A percentile compares a stretch with the other conserved stretches of the same genome.
These are phyloP conservation scores for Chiridota heheva DNA, from an alignment of 35 echinoderm and acorn worm species.

Conservation along the genomic window DNA sequence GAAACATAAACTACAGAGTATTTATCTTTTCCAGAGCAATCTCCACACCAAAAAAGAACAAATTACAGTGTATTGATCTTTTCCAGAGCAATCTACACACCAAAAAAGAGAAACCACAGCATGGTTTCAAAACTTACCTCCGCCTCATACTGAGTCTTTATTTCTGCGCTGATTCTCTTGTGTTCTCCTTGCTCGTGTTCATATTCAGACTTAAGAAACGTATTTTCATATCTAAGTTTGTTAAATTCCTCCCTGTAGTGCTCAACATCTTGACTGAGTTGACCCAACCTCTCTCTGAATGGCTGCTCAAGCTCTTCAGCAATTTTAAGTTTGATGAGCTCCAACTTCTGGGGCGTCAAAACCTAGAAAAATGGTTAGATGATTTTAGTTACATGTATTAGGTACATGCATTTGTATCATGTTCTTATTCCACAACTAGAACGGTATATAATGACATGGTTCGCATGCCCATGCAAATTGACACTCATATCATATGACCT, in stretches of 20 bases:
- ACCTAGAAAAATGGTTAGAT: slow-evolving; percentile 32
- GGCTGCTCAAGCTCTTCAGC: slow-evolving; percentile 80
- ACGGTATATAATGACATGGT: too few species aligned
- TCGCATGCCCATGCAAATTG: too few species aligned
- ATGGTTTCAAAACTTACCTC: too few species aligned
- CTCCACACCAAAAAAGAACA: too few species aligned
- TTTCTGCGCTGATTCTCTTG: slow-evolving; percentile 80
- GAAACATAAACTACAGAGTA: too few species aligned
- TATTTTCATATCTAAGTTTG: slow-evolving; percentile 94
- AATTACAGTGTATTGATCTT: too few species aligned
- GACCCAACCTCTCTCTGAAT: slow-evolving; percentile 71
- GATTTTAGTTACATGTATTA: too few species aligned
- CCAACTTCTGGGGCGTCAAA: slow-evolving; percentile 85
- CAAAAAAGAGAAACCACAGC: too few species aligned
- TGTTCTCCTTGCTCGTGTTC: slow-evolving; percentile 82
- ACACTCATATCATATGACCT: too few species aligned
- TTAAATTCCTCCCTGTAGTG: slow-evolving; percentile 84
- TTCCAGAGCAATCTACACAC: too few species aligned
- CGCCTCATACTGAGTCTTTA: slow-evolving; percentile 86
- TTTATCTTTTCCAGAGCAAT: too few species aligned
- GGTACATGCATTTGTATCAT: too few species aligned
- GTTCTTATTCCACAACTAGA: not conserved
- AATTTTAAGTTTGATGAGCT: slow-evolving; percentile 90
- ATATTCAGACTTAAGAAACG: slow-evolving; percentile 89
- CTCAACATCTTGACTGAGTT: slow-evolving; percentile 76